Evolutionary conservation across 2,113 vertebrate species (phyloP).

Genomic region (Holacanthus passer): DNA sequence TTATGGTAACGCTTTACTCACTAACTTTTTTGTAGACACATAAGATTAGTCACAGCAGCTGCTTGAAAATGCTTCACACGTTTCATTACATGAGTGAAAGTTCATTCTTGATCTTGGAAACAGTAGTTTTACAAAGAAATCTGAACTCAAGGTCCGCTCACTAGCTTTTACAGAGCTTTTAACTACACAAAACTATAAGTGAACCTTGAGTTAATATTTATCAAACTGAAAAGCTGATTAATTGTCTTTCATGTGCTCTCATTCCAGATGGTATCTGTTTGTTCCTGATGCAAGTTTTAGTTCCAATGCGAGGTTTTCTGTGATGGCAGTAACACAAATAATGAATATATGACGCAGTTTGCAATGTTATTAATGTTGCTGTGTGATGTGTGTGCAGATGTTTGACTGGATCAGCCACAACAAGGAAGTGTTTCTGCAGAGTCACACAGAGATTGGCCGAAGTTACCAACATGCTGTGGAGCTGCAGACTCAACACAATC

Average conservation of each 20-base stretch:
- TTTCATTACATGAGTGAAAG: background rate
- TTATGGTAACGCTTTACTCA: background rate
- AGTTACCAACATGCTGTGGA: constrained; percentile 96
- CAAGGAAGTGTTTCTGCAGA: constrained; percentile 97
- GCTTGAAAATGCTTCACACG: background rate
- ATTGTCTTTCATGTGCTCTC: background rate
- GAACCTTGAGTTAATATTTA: background rate
- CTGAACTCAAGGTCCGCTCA: background rate
- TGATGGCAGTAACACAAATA: too few relatives aligned
- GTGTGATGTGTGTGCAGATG: constrained; percentile 86
- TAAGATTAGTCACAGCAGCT: constrained; percentile 3
- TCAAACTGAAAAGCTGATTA: too few relatives aligned
- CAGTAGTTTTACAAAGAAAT: background rate
- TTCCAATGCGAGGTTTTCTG: too few relatives aligned
- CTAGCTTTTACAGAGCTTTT: background rate
- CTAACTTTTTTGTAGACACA: background rate
- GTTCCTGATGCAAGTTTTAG: background rate
- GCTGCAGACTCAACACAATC: constrained; percentile 98
- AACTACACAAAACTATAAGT: too few relatives aligned
- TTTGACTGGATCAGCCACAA: constrained; percentile 99
- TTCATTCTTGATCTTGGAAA: background rate
- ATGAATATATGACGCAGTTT: background rate
- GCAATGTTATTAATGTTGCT: background rate
- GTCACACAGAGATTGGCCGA: constrained; percentile 96
- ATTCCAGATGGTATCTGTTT: background rate